A percentile compares a stretch with the other conserved stretches of the same genome.
Evolutionary conservation across 2,113 vertebrate genomes (phyloP).

Genomic region (Macquaria ambigua): DNA sequence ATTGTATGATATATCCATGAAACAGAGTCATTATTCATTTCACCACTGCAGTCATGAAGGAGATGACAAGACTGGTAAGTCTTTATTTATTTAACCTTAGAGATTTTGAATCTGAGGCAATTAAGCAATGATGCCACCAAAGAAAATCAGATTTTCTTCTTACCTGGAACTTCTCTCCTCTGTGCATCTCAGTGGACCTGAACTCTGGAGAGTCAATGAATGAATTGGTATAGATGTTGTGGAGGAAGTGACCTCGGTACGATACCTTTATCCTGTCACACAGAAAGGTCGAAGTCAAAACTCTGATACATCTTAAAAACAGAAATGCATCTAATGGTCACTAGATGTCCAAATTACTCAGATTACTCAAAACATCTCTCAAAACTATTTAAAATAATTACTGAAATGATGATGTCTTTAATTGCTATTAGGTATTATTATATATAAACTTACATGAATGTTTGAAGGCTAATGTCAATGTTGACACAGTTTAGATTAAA

Average conservation of each 20-base stretch:
- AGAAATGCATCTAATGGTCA: not conserved
- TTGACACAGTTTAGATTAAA: no score
- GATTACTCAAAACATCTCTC: not conserved
- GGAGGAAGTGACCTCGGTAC: conserved; percentile 97
- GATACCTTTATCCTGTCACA: conserved; percentile 96
- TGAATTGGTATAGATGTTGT: conserved; percentile 98
- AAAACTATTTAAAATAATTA: no score
- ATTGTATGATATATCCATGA: not conserved
- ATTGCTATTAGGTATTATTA: no score
- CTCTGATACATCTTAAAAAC: not conserved
- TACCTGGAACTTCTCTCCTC: conserved; percentile 99
- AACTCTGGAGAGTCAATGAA: conserved; percentile 99
- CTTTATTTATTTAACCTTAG: no score
- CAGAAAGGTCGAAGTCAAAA: conserved; percentile 31
- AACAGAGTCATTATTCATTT: not conserved
- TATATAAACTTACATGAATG: no score
- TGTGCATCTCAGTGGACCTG: conserved; percentile 95
- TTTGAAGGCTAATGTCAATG: no score
- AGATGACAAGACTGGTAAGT: not conserved
- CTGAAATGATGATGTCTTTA: no score
- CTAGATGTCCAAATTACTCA: no score
- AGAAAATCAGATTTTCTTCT: no score
- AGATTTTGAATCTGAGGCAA: not conserved
- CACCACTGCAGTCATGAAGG: not conserved
- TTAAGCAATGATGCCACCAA: not conserved